Evolutionary conservation across 2,888 invertebrate species (phyloP).

Genomic region (Mongoloraphidia duomilia): DNA sequence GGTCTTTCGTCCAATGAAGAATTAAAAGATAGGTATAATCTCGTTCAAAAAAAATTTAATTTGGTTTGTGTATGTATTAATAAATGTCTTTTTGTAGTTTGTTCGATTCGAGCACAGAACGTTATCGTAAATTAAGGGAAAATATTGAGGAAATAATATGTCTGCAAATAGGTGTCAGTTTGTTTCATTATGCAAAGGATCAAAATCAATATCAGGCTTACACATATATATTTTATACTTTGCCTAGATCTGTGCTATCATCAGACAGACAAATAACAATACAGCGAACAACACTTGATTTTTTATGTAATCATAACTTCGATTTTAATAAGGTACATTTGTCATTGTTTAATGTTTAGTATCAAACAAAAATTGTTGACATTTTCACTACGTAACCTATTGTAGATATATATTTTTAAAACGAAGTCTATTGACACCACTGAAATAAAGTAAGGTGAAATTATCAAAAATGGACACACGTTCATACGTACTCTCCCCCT

Average conservation of each 20-base stretch:
- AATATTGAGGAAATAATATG: conserved; percentile 39
- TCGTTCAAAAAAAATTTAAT: conserved; percentile 1
- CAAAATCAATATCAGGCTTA: conserved; percentile 42
- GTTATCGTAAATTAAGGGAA: conserved; percentile 37
- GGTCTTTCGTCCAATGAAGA: conserved; percentile 29
- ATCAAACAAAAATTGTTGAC: background rate
- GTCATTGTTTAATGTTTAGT: background rate
- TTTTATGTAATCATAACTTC: conserved; percentile 46
- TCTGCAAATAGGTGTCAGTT: conserved; percentile 53
- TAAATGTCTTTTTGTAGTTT: background rate
- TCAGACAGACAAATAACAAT: conserved; percentile 45
- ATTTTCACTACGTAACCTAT: too few relatives aligned
- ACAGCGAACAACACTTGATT: conserved; percentile 48
- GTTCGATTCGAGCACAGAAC: conserved; percentile 38
- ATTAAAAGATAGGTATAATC: conserved; percentile 38
- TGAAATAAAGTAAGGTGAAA: too few relatives aligned
- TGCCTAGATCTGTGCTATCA: conserved; percentile 46
- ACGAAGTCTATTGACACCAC: too few relatives aligned
- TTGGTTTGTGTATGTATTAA: conserved; percentile 1
- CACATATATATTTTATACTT: conserved; percentile 53
- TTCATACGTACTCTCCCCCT: too few relatives aligned
- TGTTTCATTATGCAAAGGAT: conserved; percentile 42
- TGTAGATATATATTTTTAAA: too few relatives aligned
- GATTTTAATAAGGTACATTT: conserved; percentile 60
- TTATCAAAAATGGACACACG: too few relatives aligned